A percentile compares a stretch with the other conserved stretches of the same genome.
These are phyloP conservation scores for Sialis lutaria DNA, from an alignment of 2,888 invertebrate species.

Conservation along the genomic window DNA sequence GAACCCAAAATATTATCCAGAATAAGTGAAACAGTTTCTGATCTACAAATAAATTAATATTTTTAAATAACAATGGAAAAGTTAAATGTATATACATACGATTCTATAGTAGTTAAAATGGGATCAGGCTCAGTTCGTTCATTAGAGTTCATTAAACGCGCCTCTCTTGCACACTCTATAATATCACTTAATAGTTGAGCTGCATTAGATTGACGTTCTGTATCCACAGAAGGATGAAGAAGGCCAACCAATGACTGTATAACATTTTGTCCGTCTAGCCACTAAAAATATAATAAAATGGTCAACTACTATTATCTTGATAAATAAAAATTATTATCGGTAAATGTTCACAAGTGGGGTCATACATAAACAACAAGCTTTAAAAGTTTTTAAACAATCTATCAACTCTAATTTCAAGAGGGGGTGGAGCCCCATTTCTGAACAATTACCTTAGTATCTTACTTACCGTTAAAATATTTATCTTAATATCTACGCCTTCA, in stretches of 20 bases:
- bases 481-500: conserved; percentile 53
- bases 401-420: too few relatives aligned
- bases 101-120: conserved; percentile 53
- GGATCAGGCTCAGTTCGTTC: conserved; percentile 51
- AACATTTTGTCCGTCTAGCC: conserved; percentile 77
- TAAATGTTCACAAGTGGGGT: too few relatives aligned
- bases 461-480: conserved; percentile 51
- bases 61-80: background rate
- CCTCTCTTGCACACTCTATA: conserved; percentile 45
- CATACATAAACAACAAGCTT: conserved; percentile 2
- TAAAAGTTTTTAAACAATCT: too few relatives aligned
- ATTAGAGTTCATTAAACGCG: conserved; percentile 31
- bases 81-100: conserved; percentile 30
- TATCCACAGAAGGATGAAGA: conserved; percentile 44
- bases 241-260: conserved; percentile 59
- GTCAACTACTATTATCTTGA: too few relatives aligned
- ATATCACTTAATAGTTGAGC: conserved; percentile 80
- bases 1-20: conserved; percentile 58
- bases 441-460: too few relatives aligned
- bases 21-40: conserved; percentile 46
- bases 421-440: too few relatives aligned
- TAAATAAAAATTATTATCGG: too few relatives aligned
- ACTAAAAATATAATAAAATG: conserved; percentile 34
- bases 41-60: conserved; percentile 15
- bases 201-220: conserved; percentile 70